Evolutionary conservation across 2,888 invertebrate species (phyloP).

Genomic region (Rotaria magnacalcarata): DNA sequence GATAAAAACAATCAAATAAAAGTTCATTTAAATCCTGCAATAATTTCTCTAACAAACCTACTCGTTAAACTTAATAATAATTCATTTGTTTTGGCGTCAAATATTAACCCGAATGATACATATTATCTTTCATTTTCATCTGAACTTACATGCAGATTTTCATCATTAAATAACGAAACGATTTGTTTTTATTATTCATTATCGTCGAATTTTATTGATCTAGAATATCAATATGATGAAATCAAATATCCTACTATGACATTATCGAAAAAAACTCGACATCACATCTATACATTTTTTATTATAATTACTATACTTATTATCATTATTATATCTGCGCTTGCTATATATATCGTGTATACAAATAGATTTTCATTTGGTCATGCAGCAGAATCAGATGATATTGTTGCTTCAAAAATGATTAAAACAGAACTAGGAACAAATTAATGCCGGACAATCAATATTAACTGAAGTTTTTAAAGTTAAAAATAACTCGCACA

Average conservation of each 20-base stretch:
- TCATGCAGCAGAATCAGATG: neutral
- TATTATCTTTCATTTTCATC: conserved; percentile 13
- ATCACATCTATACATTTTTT: neutral
- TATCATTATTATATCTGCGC: neutral
- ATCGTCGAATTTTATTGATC: neutral
- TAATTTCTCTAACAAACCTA: neutral
- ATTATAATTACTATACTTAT: neutral
- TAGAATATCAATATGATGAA: neutral
- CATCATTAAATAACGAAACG: neutral
- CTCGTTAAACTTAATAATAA: neutral
- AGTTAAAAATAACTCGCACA: no score
- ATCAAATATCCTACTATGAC: neutral
- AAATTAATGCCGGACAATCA: neutral
- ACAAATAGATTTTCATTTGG: neutral
- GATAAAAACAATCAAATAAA: neutral
- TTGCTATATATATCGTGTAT: neutral
- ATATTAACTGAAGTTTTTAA: no score
- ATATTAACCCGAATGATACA: neutral
- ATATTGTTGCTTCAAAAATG: neutral
- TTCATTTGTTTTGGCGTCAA: neutral
- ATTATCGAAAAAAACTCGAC: neutral
- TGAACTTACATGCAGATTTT: neutral
- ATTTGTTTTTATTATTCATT: neutral
- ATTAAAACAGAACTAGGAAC: neutral
- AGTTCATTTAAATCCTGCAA: neutral